Conservation (phyloP, 2,888 invertebrate genomes). For the Ormyrus rosae region DNA sequence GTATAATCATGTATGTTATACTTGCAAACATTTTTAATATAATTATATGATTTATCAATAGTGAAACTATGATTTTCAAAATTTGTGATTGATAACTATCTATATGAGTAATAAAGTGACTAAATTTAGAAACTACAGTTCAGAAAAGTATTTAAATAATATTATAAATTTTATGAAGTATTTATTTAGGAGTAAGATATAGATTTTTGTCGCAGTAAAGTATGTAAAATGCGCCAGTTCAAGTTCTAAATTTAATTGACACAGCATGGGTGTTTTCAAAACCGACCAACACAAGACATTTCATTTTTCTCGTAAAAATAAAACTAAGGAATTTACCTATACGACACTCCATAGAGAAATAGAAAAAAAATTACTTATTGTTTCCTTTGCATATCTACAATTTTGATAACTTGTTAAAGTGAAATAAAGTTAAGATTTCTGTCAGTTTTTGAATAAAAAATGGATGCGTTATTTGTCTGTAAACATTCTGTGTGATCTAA, state of each 20-base stretch:
- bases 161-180: too few relatives aligned
- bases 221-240: background rate
- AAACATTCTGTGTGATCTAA: conserved; percentile 12
- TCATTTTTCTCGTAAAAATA: conserved; percentile 7
- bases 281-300: conserved; percentile 34
- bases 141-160: too few relatives aligned
- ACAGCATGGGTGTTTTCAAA: conserved; percentile 29
- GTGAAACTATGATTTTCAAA: background rate
- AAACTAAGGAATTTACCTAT: conserved; percentile 11
- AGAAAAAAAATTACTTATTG: conserved; percentile 1
- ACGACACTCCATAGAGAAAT: background rate
- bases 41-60: too few relatives aligned
- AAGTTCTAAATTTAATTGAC: conserved; percentile 1
- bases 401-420: conserved; percentile 20
- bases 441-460: conserved; percentile 21
- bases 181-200: background rate
- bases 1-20: background rate
- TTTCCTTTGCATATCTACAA: conserved; percentile 38
- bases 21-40: background rate
- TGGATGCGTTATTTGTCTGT: conserved; percentile 5
- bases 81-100: background rate
- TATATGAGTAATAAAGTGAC: background rate
- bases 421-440: conserved; percentile 30
- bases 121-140: too few relatives aligned
- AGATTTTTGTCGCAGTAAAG: background rate